Evolutionary conservation across 2,113 vertebrate genomes (phyloP).

Genomic region (Rynchops niger): DNA sequence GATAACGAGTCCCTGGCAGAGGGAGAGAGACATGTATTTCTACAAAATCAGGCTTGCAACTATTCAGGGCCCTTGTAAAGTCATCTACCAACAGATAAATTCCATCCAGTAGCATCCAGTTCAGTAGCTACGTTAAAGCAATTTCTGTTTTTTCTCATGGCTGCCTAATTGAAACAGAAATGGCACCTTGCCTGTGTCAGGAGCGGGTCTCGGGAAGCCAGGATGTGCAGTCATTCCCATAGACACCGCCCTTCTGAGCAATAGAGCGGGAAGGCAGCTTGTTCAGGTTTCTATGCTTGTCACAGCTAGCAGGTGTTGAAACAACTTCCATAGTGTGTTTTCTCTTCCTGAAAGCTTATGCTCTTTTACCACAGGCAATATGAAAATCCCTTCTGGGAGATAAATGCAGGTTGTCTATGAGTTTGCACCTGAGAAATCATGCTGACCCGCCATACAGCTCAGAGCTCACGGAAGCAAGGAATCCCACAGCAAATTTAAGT

Average conservation of each 20-base stretch:
- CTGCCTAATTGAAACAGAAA: not conserved
- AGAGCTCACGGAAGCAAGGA: not conserved
- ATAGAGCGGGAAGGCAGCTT: not conserved
- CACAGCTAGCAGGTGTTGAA: not conserved
- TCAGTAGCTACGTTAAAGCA: rapidly evolving
- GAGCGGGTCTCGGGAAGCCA: not conserved
- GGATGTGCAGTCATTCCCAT: not conserved
- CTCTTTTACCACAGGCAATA: not conserved
- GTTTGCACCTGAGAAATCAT: not conserved
- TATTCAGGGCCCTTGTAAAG: not conserved
- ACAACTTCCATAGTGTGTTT: not conserved
- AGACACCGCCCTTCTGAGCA: not conserved
- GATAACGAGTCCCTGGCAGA: not conserved
- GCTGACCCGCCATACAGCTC: not conserved
- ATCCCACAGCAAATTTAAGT: not conserved
- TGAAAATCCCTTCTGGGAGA: not conserved
- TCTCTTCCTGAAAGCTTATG: not conserved
- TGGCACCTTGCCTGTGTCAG: not conserved
- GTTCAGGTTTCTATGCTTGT: rapidly evolving
- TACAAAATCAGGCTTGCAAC: not conserved
- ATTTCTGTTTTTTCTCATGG: not conserved
- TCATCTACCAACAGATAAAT: not conserved
- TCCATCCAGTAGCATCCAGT: not conserved
- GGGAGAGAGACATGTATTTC: rapidly evolving
- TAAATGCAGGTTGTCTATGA: not conserved